Evolutionary conservation across 2,888 invertebrate species (phyloP).

Genomic region (Diachrysia chrysitis): DNA sequence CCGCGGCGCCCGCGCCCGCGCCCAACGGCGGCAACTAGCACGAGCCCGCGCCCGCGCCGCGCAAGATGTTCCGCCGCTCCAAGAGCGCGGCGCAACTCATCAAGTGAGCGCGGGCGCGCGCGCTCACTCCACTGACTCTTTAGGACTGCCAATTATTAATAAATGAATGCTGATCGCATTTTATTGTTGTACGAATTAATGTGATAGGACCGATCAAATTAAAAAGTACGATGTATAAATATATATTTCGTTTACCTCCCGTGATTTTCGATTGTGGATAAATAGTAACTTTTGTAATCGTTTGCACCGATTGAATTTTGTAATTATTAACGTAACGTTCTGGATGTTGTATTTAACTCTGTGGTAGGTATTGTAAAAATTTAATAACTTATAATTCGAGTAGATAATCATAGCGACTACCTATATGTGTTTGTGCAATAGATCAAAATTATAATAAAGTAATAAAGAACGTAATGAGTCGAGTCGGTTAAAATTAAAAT

Average conservation of each 20-base stretch:
- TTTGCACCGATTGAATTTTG: slow-evolving; percentile 87
- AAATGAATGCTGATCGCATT: slow-evolving; percentile 79
- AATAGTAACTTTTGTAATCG: slow-evolving; percentile 80
- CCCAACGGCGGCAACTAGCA: slow-evolving; percentile 87
- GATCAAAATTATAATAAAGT: slow-evolving; percentile 73
- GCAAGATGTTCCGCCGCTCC: slow-evolving; percentile 88
- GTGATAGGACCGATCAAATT: slow-evolving; percentile 81
- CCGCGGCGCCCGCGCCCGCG: slow-evolving; percentile 86
- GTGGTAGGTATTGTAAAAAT: slow-evolving; percentile 86
- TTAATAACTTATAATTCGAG: slow-evolving; percentile 83
- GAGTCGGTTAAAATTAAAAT: slow-evolving; percentile 68
- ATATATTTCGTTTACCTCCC: slow-evolving; percentile 73
- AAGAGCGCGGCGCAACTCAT: slow-evolving; percentile 89
- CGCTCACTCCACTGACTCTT: slow-evolving; percentile 71
- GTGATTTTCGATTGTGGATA: slow-evolving; percentile 74
- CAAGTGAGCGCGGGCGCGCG: slow-evolving; percentile 74
- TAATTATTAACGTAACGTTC: slow-evolving; percentile 87
- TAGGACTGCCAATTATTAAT: slow-evolving; percentile 84
- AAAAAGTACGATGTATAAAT: slow-evolving; percentile 72
- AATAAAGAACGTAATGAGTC: slow-evolving; percentile 71
- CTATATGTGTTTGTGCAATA: slow-evolving; percentile 87
- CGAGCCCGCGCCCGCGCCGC: slow-evolving; percentile 85
- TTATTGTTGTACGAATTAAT: slow-evolving; percentile 82
- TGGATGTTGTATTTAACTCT: slow-evolving; percentile 88
- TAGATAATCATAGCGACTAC: slow-evolving; percentile 83